Conservation (phyloP, 2,888 invertebrate genomes). For the Cephus spinipes region DNA sequence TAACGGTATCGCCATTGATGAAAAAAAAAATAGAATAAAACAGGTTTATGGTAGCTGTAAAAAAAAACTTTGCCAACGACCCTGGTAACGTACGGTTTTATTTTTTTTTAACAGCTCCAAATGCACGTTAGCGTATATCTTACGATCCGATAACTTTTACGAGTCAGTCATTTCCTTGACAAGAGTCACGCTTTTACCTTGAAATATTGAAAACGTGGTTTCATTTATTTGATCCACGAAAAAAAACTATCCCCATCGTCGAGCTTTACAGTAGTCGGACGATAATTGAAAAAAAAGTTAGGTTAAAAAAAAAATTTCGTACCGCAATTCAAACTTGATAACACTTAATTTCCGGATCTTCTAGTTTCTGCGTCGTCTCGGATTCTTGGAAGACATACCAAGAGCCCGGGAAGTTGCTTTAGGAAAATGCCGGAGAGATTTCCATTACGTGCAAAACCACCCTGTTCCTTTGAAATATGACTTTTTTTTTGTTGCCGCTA, state of each 20-base stretch:
- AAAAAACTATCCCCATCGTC: background rate
- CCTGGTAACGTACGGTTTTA: background rate
- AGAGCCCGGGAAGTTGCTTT: background rate
- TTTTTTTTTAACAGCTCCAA: slow-evolving; percentile 2
- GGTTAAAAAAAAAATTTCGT: no score
- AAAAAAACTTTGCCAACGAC: slow-evolving; percentile 5
- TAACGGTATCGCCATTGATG: background rate
- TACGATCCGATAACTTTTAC: background rate
- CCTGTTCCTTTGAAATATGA: slow-evolving; percentile 31
- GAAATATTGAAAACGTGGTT: background rate
- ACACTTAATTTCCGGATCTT: background rate
- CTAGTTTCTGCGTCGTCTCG: no score
- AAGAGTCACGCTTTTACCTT: background rate
- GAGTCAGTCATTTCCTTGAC: background rate
- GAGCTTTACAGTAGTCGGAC: background rate
- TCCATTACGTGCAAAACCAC: slow-evolving; percentile 40
- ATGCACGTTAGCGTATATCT: background rate
- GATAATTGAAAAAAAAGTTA: background rate
- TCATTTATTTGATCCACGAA: background rate
- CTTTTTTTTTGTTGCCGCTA: slow-evolving; percentile 15
- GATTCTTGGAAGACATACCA: background rate
- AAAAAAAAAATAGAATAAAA: background rate
- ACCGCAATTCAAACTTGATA: no score
- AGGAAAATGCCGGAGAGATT: slow-evolving; percentile 28
- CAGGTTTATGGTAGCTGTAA: background rate